Evolutionary conservation across 2,797 vertebrate species (phyloP).

Genomic region (Cyclura pinguis): DNA sequence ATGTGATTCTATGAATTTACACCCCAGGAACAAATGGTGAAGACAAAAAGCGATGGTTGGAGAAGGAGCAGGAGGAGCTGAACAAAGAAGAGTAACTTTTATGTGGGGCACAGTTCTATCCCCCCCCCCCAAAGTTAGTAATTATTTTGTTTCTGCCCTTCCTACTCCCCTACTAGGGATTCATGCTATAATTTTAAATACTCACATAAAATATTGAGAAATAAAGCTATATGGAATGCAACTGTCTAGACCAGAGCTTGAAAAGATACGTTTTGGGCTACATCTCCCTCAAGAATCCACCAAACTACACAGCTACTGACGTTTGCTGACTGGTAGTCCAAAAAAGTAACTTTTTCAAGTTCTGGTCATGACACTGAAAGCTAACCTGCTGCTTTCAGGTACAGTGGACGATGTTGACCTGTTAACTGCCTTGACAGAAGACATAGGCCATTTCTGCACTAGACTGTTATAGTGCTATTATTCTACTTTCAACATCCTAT

Average conservation of each 20-base stretch:
- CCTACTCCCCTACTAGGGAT: no score
- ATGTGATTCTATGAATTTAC: constrained; percentile 29
- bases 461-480: no score
- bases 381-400: no score
- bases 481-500: no score
- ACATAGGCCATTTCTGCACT: no score
- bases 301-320: no score
- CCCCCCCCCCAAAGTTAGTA: no score
- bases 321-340: no score
- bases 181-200: background rate
- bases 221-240: background rate
- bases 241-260: background rate
- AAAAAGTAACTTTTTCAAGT: no score
- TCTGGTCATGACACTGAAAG: no score
- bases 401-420: no score
- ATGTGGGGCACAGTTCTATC: background rate
- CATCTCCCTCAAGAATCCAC: background rate
- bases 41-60: background rate
- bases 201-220: background rate
- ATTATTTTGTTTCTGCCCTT: background rate
- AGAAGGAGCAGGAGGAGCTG: background rate
- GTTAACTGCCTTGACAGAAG: background rate
- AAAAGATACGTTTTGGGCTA: background rate
- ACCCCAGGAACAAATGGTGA: constrained; percentile 9
- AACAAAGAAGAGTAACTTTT: background rate